phyloP scores from a whole-genome alignment of 2,797 vertebrate genomes.

The Microcaecilia unicolor region DNA sequence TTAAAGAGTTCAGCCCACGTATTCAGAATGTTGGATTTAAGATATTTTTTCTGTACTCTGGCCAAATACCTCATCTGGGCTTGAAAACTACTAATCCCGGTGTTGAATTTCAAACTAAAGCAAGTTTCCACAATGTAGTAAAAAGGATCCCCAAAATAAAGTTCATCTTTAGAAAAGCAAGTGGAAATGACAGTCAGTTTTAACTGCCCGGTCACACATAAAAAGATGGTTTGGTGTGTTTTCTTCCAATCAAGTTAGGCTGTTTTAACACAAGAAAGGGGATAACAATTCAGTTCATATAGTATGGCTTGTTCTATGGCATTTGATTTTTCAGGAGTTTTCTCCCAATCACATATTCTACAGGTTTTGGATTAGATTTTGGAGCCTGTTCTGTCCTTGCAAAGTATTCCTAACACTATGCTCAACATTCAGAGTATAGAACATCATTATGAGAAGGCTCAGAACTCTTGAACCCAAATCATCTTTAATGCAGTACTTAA shows the following conservation, averaged over 20 bases:
- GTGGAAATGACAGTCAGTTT: conserved; percentile 58
- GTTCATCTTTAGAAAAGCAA: conserved; percentile 51
- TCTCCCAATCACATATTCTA: conserved; percentile 70
- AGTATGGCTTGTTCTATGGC: conserved; percentile 70
- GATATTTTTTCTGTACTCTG: conserved; percentile 17
- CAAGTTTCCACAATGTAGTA: conserved; percentile 48
- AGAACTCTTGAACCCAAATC: too few species aligned
- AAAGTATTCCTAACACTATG: too few species aligned
- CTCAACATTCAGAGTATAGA: too few species aligned
- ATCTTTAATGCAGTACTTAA: too few species aligned
- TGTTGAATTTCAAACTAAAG: conserved; percentile 59
- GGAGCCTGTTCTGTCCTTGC: too few species aligned
- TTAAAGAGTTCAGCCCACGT: conserved; percentile 25
- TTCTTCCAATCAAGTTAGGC: conserved; percentile 58
- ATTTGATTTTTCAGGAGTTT: conserved; percentile 62
- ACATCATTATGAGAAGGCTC: too few species aligned
- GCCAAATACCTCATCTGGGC: conserved; percentile 39
- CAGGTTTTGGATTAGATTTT: too few species aligned
- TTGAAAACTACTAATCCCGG: conserved; percentile 69
- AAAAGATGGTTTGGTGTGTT: conserved; percentile 63
- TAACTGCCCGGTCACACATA: conserved; percentile 46
- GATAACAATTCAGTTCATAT: conserved; percentile 73
- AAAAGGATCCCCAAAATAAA: conserved; percentile 70
- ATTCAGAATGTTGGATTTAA: conserved; percentile 27
- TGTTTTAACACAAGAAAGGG: conserved; percentile 72